Evolutionary conservation across 2,797 vertebrate genomes (phyloP).

Genomic region (Falco biarmicus): DNA sequence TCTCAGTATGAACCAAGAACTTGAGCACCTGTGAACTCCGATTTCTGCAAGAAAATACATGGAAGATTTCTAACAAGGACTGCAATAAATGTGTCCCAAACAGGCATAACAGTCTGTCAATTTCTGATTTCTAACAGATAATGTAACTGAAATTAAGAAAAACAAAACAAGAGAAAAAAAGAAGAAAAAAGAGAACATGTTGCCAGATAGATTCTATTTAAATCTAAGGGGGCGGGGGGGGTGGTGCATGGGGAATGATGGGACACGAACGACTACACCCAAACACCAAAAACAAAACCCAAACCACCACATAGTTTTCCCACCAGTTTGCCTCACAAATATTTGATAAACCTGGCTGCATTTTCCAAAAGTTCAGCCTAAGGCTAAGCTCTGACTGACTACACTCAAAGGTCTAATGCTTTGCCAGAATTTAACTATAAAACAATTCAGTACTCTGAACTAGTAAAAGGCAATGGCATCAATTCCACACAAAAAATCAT

Average conservation of each 20-base stretch:
- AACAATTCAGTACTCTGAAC: not conserved
- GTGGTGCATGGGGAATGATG: too few species aligned
- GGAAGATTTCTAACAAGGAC: not conserved
- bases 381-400: not conserved
- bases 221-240: not conserved
- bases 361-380: not conserved
- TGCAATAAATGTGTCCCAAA: fast-evolving
- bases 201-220: not conserved
- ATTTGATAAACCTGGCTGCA: not conserved
- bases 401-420: not conserved
- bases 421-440: not conserved
- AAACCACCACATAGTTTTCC: not conserved
- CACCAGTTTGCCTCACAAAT: not conserved
- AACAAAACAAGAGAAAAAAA: not conserved
- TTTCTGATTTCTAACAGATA: not conserved
- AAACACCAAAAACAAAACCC: not conserved
- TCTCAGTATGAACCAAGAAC: not conserved
- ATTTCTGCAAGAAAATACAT: not conserved
- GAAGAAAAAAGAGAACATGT: fast-evolving
- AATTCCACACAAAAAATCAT: not conserved
- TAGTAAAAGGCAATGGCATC: not conserved
- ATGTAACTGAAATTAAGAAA: not conserved
- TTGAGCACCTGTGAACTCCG: fast-evolving
- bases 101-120: not conserved
- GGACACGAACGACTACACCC: too few species aligned